Evolutionary conservation across 1,140 invertebrate genomes (phyloP), one percentile per base, ranked within the genome.

Genomic region (Thereuonema tuberculata): DNA sequence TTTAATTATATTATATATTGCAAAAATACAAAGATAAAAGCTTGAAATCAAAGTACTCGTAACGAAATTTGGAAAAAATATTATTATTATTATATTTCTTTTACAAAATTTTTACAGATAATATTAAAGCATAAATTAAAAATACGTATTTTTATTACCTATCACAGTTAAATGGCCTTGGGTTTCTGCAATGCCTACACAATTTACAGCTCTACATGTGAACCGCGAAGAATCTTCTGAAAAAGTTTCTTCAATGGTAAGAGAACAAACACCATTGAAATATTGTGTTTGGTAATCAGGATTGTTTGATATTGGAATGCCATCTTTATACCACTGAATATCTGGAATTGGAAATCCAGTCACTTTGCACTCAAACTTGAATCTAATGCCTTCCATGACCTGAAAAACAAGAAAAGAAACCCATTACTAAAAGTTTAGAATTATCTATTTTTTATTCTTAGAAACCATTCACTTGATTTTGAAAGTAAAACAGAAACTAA

Each of bases 191-290:
- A 73, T 71, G n/a, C 87, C 88, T 52, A 76, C 76, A 14, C 72
- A 71, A 71, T 89, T 91, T 2, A 71, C 78, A 24, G 84, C 85
- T 64, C 77, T 78, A 62, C 87, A 86, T 1, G 80, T 85, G 67
- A 89, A 93, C 37, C 75, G 77, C 0, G 85, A 86, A 1, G 86
- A 85, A 71, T 93, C 89, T 71, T 90, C 87, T 9, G 82, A 79
- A 65, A 90, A 88, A 1, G 83, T 85, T 72, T 89, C 85, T 63
- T 87, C 85, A 61, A 89, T 87, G 0, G 76, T 83, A 5, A 89
- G 70, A 12, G 75, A 78, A 29, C 81, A 83, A n/a, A 78, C 60
- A 0, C 81, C 80, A 47, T 75, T 67, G 31, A 74, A 73, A 61
- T 67, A 78, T 23, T 70, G 75, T 0, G 82, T 84, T 61, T 78